Conservation (phyloP, 2,888 invertebrate genomes). For the Heliconius ethilla region DNA sequence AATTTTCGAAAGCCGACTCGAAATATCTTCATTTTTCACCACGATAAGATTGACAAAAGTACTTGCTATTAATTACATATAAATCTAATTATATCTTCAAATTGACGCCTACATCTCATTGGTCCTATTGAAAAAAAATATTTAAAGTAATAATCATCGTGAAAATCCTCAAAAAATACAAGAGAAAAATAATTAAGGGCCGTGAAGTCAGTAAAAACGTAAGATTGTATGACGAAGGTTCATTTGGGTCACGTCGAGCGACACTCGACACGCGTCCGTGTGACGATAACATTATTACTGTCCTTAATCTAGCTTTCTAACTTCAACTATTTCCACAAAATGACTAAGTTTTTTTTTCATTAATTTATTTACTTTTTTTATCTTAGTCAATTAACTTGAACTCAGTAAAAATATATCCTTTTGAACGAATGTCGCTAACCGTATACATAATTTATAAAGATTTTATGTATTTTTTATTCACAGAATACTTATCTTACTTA, state of each 20-base stretch:
- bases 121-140: neutral
- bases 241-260: slow-evolving; percentile 30
- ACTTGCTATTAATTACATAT: neutral
- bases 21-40: too few species aligned
- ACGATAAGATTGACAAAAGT: too few species aligned
- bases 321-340: slow-evolving; percentile 5
- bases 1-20: too few species aligned
- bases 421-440: too few species aligned
- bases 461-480: too few species aligned
- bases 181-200: slow-evolving; percentile 1
- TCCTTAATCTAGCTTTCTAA: slow-evolving; percentile 13
- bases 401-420: too few species aligned
- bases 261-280: slow-evolving; percentile 21
- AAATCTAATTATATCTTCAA: too few species aligned
- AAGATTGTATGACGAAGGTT: slow-evolving; percentile 17
- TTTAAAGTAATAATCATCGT: neutral
- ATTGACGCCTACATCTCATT: neutral
- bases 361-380: too few species aligned
- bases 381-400: too few species aligned
- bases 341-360: neutral
- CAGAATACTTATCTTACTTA: too few species aligned
- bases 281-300: slow-evolving; percentile 32
- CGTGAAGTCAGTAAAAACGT: slow-evolving; percentile 14
- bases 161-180: neutral
- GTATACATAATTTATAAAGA: too few species aligned